Evolutionary conservation across 2,797 vertebrate species (phyloP), one percentile per base, ranked within the genome.

Genomic region (Microctenopoma stevenorrisi): DNA sequence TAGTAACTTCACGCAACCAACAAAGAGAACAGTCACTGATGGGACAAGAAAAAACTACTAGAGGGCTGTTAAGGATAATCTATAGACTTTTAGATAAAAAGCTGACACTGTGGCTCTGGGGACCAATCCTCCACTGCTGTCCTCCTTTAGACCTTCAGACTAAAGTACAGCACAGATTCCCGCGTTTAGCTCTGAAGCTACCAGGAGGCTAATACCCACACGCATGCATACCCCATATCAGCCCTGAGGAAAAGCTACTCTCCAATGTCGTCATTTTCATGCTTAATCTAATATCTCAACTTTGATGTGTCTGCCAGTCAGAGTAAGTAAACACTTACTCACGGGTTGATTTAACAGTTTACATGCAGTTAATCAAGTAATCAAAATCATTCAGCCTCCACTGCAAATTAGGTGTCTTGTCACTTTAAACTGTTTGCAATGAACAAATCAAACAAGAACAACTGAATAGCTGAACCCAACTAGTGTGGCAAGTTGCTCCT

Each of bases 201-300:
- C 80, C 81, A 78, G 64, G 62, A 75, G 78, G 81, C 73, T 54
- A 82, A 85, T 68, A 55, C 82, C 67, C 73, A 12, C 76, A 86
- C 22, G 56, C 76, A 87, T 81, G 82, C 71, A 75, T 74, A 65
- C 76, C 82, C 79, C 74, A 68, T 66, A 61, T 81, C 44, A 76
- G 62, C 37, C 55, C 50, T 76, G 68, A 50, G 55, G 70, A 74
- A 61, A 48, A 48, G 53, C 59, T 43, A 11, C 59, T 65, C 59
- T 74, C 44, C 51, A 16, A 4, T 26, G 15, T 47, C 48, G 56
- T 33, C 9, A 53, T 70, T 73, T 80, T 58, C 54, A 76, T 18
- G 16, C 51, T 60, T 68, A 52, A 81, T 56, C 68, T 59, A 65
- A 71, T 60, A 30, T 25, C 50, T 66, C 18, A 40, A 56, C n/a